Base-by-base conservation (phyloP, 2,888 invertebrate species). In the Rhagium mordax region DNA sequence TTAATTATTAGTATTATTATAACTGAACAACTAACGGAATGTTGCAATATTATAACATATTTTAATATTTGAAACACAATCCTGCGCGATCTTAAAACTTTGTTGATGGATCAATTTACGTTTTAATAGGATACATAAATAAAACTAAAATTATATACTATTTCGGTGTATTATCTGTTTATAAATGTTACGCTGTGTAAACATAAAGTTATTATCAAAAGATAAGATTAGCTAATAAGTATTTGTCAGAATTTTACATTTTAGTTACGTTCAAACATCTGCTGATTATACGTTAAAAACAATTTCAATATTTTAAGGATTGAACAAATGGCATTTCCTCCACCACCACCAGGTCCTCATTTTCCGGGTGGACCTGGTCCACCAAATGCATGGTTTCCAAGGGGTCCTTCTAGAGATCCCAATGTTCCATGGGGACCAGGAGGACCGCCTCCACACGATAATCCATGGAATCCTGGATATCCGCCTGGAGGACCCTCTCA, bases 171-270 rank as follows among this genome's bases (percentile, higher is more conserved):
- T 24, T 5, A 59, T 33, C 33, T 59, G 7, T 18, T 59, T 59
- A 33, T 59, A 33, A 29, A 16, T 59, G 5, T 15, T 33, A 33
- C 2, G 33, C 18, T 16, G 33, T 59, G 33, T 4, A 59, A 59
- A 59, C 5, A 59, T 20, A 18, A 3, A 18, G 18, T 33, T 29
- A 59, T 59, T 33, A 59, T 33, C 33, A 33, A 18, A 33, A 59
- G 59, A 59, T 57, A 27, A 57, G 55, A 57, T 59, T 59, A 53
- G n/a, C 21, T 53, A 59, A 15, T 20, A 33, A 4, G 16, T 15
- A 57, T 15, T 27, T 33, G n/a, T 18, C 18, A 59, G 27, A 41
- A 16, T 59, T 21, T 55, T 55, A 55, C 24, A 2, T 55, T 8
- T n/a, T 24, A 3, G 2, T 16, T 49, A 16, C 55, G n/a, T 24